Percentiles rank a stretch among this genome's conserved stretches.
Evolutionary conservation across 2,797 vertebrate genomes (phyloP).

Genomic region (Coracias cyanogaster): DNA sequence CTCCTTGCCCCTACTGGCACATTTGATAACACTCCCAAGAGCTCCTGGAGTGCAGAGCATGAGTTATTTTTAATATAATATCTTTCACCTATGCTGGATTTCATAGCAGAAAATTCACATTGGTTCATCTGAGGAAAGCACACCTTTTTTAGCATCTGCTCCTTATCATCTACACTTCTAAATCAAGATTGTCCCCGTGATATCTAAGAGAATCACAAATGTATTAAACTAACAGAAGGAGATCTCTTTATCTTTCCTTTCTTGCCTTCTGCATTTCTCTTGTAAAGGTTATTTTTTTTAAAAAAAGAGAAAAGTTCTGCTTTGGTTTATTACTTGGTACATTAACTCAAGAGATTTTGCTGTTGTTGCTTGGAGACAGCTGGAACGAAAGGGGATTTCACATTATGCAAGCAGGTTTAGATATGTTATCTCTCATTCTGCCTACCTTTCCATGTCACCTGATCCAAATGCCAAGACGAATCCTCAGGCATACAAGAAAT

Average conservation of each 20-base stretch:
- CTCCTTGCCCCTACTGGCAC: not conserved
- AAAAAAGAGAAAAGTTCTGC: not conserved
- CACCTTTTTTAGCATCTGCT: not conserved
- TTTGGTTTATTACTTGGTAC: slow-evolving; percentile 42
- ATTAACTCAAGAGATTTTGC: slow-evolving; percentile 37
- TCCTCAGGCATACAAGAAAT: not conserved
- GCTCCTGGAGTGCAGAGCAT: not conserved
- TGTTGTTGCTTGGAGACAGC: slow-evolving; percentile 3
- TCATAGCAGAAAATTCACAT: not conserved
- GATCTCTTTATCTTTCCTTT: slow-evolving; percentile 24
- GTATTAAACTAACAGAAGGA: slow-evolving; percentile 37
- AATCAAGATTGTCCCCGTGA: slow-evolving; percentile 32
- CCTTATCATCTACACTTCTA: slow-evolving; percentile 13
- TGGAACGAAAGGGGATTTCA: not conserved
- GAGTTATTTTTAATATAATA: slow-evolving; percentile 13
- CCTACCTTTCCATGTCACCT: not conserved
- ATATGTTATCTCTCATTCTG: not conserved
- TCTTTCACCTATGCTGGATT: slow-evolving; percentile 11
- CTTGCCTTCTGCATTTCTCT: not conserved
- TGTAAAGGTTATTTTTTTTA: not conserved
- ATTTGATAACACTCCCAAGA: not conserved
- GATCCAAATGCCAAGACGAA: not conserved
- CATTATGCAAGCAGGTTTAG: not conserved
- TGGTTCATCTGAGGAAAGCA: not conserved
- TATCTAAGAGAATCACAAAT: slow-evolving; percentile 26